A percentile compares a stretch with the other conserved stretches of the same genome.
Evolutionary conservation across 1,140 invertebrate species (phyloP).

Genomic region (Zaprionus kolodkinae): DNA sequence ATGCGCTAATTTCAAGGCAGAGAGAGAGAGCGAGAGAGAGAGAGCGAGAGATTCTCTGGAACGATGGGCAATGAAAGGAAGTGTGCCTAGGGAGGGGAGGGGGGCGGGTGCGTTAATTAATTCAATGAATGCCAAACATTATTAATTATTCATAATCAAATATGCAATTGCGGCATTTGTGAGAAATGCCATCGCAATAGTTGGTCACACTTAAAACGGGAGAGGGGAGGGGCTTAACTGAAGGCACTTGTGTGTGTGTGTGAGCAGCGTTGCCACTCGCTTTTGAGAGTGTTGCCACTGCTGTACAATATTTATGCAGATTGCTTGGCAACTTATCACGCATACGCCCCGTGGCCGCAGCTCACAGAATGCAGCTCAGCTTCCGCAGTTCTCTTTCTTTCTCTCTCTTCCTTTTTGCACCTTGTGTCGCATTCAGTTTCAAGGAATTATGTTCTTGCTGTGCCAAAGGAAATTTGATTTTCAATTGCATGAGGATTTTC

Average conservation of each 20-base stretch:
- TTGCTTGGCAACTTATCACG: conserved; percentile 51
- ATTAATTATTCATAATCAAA: conserved; percentile 83
- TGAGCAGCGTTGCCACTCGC: neutral
- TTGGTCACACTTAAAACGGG: neutral
- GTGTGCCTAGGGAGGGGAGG: neutral
- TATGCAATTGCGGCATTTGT: conserved; percentile 75
- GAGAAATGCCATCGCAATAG: neutral
- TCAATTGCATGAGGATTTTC: conserved; percentile 6
- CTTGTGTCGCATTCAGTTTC: conserved; percentile 25
- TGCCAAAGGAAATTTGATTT: conserved; percentile 62
- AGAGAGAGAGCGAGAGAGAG: neutral
- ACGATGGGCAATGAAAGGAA: neutral
- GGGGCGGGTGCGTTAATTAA: conserved; percentile 63
- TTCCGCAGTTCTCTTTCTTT: neutral
- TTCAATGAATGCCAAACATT: conserved; percentile 80
- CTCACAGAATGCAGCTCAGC: neutral
- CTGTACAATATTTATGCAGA: conserved; percentile 66
- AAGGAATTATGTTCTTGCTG: conserved; percentile 35
- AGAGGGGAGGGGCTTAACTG: too few species aligned
- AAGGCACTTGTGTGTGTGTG: too few species aligned
- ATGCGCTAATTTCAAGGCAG: conserved; percentile 61
- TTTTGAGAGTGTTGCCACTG: conserved; percentile 23
- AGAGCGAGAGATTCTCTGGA: neutral
- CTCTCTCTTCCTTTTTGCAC: neutral
- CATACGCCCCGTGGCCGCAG: conserved; percentile 35